Evolutionary conservation across 2,888 invertebrate species (phyloP), one percentile per base, ranked within the genome.

Genomic region (Tenthredo livida): DNA sequence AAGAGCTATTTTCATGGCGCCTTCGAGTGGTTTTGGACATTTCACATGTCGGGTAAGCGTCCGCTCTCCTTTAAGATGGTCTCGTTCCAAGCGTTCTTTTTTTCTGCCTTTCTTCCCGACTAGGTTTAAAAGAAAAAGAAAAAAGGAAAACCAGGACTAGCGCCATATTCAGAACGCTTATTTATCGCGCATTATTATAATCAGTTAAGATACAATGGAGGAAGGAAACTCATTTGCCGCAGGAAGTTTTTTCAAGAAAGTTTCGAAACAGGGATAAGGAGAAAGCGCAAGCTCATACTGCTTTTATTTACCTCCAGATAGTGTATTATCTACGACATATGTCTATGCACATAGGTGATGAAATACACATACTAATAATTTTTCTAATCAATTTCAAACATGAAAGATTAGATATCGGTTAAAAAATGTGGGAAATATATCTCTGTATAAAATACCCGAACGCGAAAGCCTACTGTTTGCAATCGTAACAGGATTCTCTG

Each of bases 1-100:
- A 67, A 33, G 33, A 67, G 67, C 67, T 67, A 67, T 67, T 67
- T 67, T 67, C 33, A 67, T 33, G 67, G 67, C 67, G 67, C 67
- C 67, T 29, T 29, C 33, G 15, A 67, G 67, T 67, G 67, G 15
- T 33, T 67, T 5, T 33, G 17, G 33, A 33, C 67, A 67, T 67
- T 67, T 67, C 67, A 67, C 67, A 33, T 67, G 17, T 67, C 67
- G 67, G 17, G 17, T 67, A 67, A 33, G 17, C 17, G 67, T 33
- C 33, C 67, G 67, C 12, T 67, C 67, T 33, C 67, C 67, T 67
- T 67, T 67, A 67, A 67, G 29, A 33, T 17, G 33, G 67, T 67
- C 33, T 67, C 25, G 33, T 67, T 67, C 1, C 4, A 67, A 15
- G 17, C 17, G 17, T 33, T 25, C 7, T 17, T 67, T 67, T 33